Evolutionary conservation across 2,888 invertebrate species (phyloP).

Genomic region (Nymphalis polychloros): DNA sequence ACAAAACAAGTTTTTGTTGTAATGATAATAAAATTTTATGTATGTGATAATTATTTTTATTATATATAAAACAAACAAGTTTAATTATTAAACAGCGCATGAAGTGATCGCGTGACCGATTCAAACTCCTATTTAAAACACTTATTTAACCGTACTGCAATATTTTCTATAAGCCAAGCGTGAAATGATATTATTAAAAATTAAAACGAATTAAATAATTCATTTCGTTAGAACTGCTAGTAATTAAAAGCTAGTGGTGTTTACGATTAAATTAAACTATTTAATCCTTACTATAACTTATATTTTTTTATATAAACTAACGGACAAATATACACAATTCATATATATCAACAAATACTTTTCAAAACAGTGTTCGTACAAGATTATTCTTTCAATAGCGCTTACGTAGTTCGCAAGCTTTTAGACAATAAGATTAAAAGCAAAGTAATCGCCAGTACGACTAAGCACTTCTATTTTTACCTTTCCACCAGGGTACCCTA

Average conservation of each 20-base stretch:
- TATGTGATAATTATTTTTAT: background rate
- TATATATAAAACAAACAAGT: constrained; percentile 7
- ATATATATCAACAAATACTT: too few relatives aligned
- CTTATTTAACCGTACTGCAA: constrained; percentile 19
- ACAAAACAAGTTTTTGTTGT: too few relatives aligned
- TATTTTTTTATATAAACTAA: too few relatives aligned
- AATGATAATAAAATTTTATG: too few relatives aligned
- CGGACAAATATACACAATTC: too few relatives aligned
- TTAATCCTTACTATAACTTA: too few relatives aligned
- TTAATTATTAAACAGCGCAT: constrained; percentile 34
- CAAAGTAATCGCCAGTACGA: constrained; percentile 26
- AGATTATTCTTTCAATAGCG: background rate
- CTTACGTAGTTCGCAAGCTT: constrained; percentile 7
- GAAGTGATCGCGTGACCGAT: constrained; percentile 36
- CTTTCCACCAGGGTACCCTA: constrained; percentile 34
- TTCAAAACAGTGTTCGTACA: too few relatives aligned
- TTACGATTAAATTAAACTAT: too few relatives aligned
- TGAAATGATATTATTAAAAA: constrained; percentile 29
- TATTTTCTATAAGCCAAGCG: constrained; percentile 25
- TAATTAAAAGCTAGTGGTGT: too few relatives aligned
- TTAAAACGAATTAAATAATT: background rate
- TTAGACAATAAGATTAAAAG: constrained; percentile 26
- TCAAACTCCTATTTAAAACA: constrained; percentile 22
- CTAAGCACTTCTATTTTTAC: constrained; percentile 30
- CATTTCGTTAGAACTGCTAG: too few relatives aligned